Percentiles rank a stretch among this genome's conserved stretches.
These are phyloP conservation scores for Etheostoma nigrum DNA, from an alignment of 2,797 vertebrate species.

Conservation along the genomic window DNA sequence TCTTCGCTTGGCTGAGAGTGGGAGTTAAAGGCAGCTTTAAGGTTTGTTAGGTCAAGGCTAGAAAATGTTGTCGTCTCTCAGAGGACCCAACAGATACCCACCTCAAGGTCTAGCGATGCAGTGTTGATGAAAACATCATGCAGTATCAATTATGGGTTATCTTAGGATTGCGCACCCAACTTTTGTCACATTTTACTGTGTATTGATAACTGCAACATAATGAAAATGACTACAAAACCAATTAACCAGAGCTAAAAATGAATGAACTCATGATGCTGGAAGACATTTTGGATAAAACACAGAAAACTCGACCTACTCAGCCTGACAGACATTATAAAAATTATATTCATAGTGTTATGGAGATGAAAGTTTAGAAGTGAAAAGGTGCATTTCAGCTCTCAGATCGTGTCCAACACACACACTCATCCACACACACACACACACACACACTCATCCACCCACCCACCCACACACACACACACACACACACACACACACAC, in stretches of 20 bases:
- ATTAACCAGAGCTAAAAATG: neutral
- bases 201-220: neutral
- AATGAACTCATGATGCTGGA: neutral
- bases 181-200: neutral
- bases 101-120: neutral
- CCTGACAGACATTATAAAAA: neutral
- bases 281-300: neutral
- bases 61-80: neutral
- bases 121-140: neutral
- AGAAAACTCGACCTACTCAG: neutral
- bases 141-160: neutral
- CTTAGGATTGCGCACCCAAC: neutral
- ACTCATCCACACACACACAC: no score
- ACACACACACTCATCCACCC: neutral
- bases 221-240: neutral
- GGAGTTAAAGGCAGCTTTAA: constrained; percentile 1
- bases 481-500: no score
- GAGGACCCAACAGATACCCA: neutral
- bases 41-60: neutral
- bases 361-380: constrained; percentile 17
- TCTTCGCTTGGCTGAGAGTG: neutral
- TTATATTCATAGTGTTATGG: neutral
- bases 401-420: neutral
- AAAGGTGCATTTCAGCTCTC: constrained; percentile 2
- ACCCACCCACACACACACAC: no score